These are phyloP conservation scores for Tetrao urogallus DNA, from an alignment of 2,113 vertebrate species.

Conservation along the genomic window DNA sequence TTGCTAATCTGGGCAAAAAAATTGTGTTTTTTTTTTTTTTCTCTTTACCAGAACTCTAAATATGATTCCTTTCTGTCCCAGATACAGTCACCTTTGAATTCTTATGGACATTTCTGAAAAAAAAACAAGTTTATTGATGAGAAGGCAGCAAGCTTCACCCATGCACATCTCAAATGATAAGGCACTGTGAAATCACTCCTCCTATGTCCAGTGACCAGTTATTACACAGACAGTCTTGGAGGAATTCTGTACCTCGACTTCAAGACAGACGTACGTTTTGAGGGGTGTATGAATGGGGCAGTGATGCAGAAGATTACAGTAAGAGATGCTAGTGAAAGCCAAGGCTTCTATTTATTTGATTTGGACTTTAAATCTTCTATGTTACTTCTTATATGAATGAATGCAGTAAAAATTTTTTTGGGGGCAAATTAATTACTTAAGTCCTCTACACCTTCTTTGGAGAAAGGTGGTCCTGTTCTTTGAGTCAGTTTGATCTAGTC, in stretches of 20 bases:
- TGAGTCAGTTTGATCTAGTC: not conserved
- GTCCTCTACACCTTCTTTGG: not conserved
- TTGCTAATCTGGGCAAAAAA: not conserved
- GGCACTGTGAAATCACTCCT: not conserved
- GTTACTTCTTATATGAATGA: not conserved
- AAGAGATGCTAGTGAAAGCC: not conserved
- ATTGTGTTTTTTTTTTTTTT: not conserved
- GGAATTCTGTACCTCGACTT: not conserved
- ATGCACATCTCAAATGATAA: not conserved
- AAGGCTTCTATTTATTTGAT: not conserved
- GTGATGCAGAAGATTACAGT: not conserved
- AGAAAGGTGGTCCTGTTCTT: not conserved
- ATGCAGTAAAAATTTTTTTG: not conserved
- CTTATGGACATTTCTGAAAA: not conserved
- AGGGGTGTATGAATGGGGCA: rapidly evolving
- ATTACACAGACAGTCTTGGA: not conserved
- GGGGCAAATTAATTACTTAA: not conserved
- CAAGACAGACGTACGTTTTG: not conserved
- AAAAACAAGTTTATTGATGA: not conserved
- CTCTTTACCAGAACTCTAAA: not conserved
- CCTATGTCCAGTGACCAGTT: not conserved
- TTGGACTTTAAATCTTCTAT: not conserved
- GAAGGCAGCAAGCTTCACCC: not conserved
- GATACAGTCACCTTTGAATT: not conserved
- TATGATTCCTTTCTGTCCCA: not conserved